A percentile compares a stretch with the other conserved stretches of the same genome.
These are phyloP conservation scores for Acropternis orthonyx DNA, from an alignment of 2,797 vertebrate genomes.

Conservation along the genomic window DNA sequence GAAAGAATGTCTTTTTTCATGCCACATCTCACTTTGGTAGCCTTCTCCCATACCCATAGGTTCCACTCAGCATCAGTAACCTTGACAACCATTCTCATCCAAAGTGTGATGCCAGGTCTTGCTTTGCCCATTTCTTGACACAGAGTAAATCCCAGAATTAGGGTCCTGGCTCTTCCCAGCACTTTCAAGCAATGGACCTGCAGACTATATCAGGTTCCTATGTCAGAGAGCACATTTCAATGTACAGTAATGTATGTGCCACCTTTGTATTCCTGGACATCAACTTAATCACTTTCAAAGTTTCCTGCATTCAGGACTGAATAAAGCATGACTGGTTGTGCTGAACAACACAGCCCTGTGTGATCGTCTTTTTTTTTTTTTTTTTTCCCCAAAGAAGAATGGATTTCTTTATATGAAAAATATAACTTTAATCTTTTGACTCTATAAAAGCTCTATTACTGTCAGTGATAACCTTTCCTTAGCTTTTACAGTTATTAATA, in stretches of 20 bases:
- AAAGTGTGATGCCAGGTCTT: not conserved
- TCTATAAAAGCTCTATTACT: not conserved
- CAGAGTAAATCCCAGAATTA: not conserved
- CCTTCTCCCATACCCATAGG: not conserved
- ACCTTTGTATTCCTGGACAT: not conserved
- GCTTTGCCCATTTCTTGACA: not conserved
- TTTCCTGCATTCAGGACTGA: not conserved
- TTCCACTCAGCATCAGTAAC: not conserved
- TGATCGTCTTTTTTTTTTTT: not conserved
- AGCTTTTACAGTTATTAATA: constrained; percentile 1
- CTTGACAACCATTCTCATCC: not conserved
- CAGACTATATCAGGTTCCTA: not conserved
- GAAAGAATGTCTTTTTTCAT: not conserved
- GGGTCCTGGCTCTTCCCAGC: not conserved
- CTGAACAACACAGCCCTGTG: not conserved
- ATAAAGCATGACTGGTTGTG: not conserved
- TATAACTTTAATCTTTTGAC: not conserved
- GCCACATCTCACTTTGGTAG: not conserved
- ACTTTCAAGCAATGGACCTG: not conserved
- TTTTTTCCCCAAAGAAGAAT: not conserved
- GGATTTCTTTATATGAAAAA: not conserved
- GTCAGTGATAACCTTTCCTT: constrained; percentile 12
- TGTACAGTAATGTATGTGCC: not conserved
- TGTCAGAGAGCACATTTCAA: not conserved
- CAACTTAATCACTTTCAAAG: not conserved